Conservation (phyloP, 1,140 invertebrate species). For the Drosophila neocordata region DNA sequence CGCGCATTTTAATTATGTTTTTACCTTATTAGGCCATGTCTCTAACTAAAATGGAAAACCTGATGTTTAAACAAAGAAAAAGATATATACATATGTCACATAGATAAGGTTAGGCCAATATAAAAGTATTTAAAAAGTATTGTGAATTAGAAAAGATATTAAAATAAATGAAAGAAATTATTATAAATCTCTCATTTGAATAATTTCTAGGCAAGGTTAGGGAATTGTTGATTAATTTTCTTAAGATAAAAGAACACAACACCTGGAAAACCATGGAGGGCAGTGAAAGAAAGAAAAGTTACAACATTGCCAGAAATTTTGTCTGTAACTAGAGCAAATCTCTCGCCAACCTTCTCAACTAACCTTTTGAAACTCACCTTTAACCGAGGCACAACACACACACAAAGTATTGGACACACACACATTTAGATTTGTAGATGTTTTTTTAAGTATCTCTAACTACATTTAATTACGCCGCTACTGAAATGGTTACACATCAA, state of each 20-base stretch:
- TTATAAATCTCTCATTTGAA: too few relatives aligned
- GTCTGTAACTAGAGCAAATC: neutral
- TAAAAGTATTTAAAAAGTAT: too few relatives aligned
- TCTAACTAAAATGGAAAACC: neutral
- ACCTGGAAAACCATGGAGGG: too few relatives aligned
- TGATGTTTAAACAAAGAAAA: neutral
- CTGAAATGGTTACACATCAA: slow-evolving; percentile 60
- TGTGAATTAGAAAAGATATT: too few relatives aligned
- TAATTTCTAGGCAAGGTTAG: too few relatives aligned
- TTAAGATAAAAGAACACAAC: too few relatives aligned
- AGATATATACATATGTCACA: too few relatives aligned
- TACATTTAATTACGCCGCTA: slow-evolving; percentile 61
- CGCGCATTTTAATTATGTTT: slow-evolving; percentile 14
- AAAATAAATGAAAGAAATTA: too few relatives aligned
- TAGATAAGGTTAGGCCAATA: too few relatives aligned
- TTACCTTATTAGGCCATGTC: neutral
- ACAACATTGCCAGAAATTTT: too few relatives aligned
- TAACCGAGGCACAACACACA: neutral
- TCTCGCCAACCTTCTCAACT: neutral
- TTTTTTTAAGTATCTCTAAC: slow-evolving; percentile 17
- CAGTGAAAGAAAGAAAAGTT: too few relatives aligned
- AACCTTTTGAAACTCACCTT: neutral
- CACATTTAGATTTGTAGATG: neutral
- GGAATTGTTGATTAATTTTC: too few relatives aligned
- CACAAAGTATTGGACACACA: neutral